A percentile compares a stretch with the other conserved stretches of the same genome.
These are phyloP conservation scores for Melikaiella ostensackeni DNA, from an alignment of 2,888 invertebrate genomes.

Conservation along the genomic window DNA sequence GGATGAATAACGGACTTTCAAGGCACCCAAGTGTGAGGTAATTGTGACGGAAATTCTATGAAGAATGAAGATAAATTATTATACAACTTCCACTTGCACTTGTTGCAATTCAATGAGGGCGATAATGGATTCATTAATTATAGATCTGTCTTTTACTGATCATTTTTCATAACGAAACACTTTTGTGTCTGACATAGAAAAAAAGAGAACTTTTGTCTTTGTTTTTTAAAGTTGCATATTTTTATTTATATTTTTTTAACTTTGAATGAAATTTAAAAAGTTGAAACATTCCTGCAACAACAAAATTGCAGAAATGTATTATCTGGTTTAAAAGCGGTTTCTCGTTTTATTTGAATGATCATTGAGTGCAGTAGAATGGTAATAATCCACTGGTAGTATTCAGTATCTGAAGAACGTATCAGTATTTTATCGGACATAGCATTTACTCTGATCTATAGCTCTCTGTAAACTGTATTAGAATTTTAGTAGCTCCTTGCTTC, in stretches of 20 bases:
- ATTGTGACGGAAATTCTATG: slow-evolving; percentile 15
- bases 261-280: not conserved
- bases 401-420: slow-evolving; percentile 8
- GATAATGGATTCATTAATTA: slow-evolving; percentile 17
- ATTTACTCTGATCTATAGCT: slow-evolving; percentile 12
- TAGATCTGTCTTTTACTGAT: not conserved
- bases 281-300: not conserved
- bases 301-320: not conserved
- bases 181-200: not conserved
- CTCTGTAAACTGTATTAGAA: not conserved
- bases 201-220: not conserved
- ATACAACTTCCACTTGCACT: slow-evolving; percentile 13
- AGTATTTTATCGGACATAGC: slow-evolving; percentile 17
- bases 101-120: not conserved
- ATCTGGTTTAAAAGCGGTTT: not conserved
- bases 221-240: not conserved
- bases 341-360: slow-evolving; percentile 16
- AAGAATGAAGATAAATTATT: slow-evolving; percentile 3
- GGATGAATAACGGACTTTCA: slow-evolving; percentile 46
- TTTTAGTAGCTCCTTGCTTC: not conserved
- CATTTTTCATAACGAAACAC: not conserved
- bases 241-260: not conserved
- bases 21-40: slow-evolving; percentile 39
- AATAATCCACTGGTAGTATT: slow-evolving; percentile 28
- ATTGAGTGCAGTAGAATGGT: slow-evolving; percentile 2